phyloP scores from a whole-genome alignment of 30 jellyfish, hydroid and myxozoan species.

The Nemopilema nomurai region DNA sequence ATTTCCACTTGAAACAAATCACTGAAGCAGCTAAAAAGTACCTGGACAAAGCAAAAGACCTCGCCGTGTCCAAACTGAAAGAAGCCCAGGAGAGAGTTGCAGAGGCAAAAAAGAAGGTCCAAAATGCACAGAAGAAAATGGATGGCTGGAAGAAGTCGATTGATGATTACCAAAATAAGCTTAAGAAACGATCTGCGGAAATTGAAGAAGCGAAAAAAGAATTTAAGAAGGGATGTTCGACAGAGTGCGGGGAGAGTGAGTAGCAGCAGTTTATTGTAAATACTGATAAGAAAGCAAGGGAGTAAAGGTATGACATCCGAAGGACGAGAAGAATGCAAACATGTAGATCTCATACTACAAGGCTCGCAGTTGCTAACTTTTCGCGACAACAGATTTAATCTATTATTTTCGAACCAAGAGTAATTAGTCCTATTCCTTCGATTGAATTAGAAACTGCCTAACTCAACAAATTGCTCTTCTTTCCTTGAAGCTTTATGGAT shows the following conservation, averaged over 20 bases:
- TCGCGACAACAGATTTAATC: too few relatives aligned
- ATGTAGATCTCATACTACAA: too few relatives aligned
- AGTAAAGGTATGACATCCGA: too few relatives aligned
- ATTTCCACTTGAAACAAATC: not conserved
- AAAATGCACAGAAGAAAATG: slow-evolving; percentile 13
- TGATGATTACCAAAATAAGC: slow-evolving; percentile 3
- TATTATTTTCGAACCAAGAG: too few relatives aligned
- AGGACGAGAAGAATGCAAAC: too few relatives aligned
- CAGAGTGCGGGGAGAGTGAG: too few relatives aligned
- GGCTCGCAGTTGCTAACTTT: too few relatives aligned
- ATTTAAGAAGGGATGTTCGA: not conserved
- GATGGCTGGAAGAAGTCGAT: slow-evolving; percentile 38
- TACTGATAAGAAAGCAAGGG: not conserved
- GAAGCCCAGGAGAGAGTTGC: slow-evolving; percentile 17
- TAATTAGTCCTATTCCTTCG: too few relatives aligned
- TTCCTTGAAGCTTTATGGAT: too few relatives aligned
- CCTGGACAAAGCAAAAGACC: not conserved
- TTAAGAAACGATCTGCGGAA: slow-evolving; percentile 22
- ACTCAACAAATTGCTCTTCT: too few relatives aligned
- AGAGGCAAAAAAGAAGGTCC: slow-evolving; percentile 7
- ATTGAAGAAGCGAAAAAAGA: not conserved
- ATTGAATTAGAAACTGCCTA: too few relatives aligned
- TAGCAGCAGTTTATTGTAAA: too few relatives aligned
- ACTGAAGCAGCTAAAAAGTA: slow-evolving; percentile 6
- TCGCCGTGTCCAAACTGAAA: slow-evolving; percentile 4